Conservation (phyloP, 1,140 invertebrate genomes). For the Xylocopa sonorina region DNA sequence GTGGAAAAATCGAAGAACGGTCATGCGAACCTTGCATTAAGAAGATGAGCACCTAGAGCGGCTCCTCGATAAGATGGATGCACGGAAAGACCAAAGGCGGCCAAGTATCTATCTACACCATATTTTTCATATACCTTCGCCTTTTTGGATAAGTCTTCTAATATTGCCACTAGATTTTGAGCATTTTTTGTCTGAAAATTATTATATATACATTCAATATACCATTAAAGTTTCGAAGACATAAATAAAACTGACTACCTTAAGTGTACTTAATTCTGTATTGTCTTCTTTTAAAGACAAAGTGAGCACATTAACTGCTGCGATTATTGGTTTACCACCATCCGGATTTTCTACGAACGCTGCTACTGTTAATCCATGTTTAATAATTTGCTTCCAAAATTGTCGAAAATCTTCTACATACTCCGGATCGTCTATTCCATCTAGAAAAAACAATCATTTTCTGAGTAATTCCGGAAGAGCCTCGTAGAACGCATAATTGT, state of each 20-base stretch:
- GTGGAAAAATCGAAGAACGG: too few species aligned
- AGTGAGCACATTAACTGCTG: conserved; percentile 67
- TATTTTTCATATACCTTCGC: conserved; percentile 66
- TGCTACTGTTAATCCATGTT: conserved; percentile 66
- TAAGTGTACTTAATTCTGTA: too few species aligned
- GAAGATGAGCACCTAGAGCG: conserved; percentile 67
- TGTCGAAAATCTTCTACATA: conserved; percentile 49
- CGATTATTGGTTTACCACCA: conserved; percentile 68
- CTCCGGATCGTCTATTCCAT: conserved; percentile 60
- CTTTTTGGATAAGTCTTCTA: conserved; percentile 19
- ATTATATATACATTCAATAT: neutral
- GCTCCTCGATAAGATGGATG: conserved; percentile 72
- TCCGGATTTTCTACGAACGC: conserved; percentile 67
- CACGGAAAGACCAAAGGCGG: conserved; percentile 72
- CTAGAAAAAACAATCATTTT: conserved; percentile 49
- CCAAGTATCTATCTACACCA: conserved; percentile 69
- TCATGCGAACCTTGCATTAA: conserved; percentile 64
- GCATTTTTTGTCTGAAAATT: conserved; percentile 24
- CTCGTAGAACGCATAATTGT: neutral
- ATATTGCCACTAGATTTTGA: conserved; percentile 6
- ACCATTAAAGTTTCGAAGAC: neutral
- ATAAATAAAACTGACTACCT: too few species aligned
- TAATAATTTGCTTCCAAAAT: conserved; percentile 63
- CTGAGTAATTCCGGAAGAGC: neutral
- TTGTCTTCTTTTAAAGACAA: conserved; percentile 44